Base-by-base conservation (phyloP, 2,113 vertebrate genomes). In the Notarius lentiginosus region DNA sequence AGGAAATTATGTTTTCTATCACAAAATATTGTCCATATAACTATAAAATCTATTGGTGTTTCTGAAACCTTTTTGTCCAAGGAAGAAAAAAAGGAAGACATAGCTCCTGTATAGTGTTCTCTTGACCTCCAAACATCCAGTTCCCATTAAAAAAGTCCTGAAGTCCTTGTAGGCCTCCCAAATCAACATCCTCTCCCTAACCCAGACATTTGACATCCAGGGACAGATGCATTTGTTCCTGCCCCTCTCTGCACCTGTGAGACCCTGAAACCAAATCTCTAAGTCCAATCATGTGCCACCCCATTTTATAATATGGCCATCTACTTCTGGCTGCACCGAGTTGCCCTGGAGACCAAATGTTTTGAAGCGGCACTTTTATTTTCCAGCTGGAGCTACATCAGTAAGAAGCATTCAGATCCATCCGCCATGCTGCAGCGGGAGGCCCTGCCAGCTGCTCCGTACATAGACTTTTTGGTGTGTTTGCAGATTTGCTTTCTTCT, bases 281-380 rank as follows among this genome's bases (percentile, higher is more conserved):
- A 91, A 92, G 87, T 90, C 81, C 87, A 94, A 88, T 93, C 93
- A 93, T 93, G 92, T 91, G 85, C 89, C 90, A 85, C 91, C 83
- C 86, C 92, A 90, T 92, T 90, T 92, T 91, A 92, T 90, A 94
- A 92, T 90, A 91, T 88, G 72, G 90, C 85, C 91, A 90, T 91
- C 80, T 77, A 79, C 91, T 84, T 89, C 91, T 92, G 89, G 79
- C 90, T 89, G 87, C 51, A 66, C 58, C 2, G 90, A 90, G 94
- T 94, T 94, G 90, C 94, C 83, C 70, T 6, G 27, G 94, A 88
- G 91, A 95, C 94, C 93, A 93, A 96, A 94, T 95, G 94, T 95
- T 96, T 95, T 94, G 91, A 85, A 1, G 63, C 88, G 53, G 83
- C 15, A 49, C 90, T 91, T 93, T 91, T 89, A 88, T 93, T 94